Percentiles rank a stretch among this genome's conserved stretches.
phyloP scores from a whole-genome alignment of 2,113 vertebrate species.

The Oncorhynchus keta region DNA sequence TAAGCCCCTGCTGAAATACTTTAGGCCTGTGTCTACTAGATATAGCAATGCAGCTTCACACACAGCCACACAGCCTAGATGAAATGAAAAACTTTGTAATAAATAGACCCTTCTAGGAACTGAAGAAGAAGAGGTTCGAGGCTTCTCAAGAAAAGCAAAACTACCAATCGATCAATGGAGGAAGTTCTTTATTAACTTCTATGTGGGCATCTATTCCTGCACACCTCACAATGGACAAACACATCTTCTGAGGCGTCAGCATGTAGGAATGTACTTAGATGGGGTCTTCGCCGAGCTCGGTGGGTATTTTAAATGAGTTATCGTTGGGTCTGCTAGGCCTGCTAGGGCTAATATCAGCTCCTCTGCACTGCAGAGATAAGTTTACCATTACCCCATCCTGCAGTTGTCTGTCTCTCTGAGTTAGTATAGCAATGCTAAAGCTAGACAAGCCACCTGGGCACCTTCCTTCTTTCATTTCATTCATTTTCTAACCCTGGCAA shows the following conservation, averaged over 20 bases:
- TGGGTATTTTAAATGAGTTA: conserved; percentile 56
- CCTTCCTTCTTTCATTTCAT: too few relatives aligned
- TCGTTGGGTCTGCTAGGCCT: conserved; percentile 24
- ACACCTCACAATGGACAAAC: conserved; percentile 50
- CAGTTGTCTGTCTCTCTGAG: conserved; percentile 21
- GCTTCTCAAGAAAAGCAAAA: background rate
- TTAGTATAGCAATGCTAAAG: conserved; percentile 19
- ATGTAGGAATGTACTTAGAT: conserved; percentile 64
- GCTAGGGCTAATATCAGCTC: conserved; percentile 51
- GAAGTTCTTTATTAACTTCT: conserved; percentile 67
- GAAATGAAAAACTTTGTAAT: conserved; percentile 57
- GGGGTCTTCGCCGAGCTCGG: conserved; percentile 46
- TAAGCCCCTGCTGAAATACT: conserved; percentile 47
- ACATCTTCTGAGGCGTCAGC: conserved; percentile 65
- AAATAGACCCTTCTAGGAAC: conserved; percentile 46
- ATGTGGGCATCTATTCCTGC: conserved; percentile 49
- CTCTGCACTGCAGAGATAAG: conserved; percentile 35
- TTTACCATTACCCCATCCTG: conserved; percentile 49
- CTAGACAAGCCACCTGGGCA: conserved; percentile 3
- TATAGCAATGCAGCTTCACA: conserved; percentile 53
- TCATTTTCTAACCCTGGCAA: conserved; percentile 1
- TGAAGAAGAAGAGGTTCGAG: conserved; percentile 45
- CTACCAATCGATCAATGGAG: conserved; percentile 58
- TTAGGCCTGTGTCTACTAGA: conserved; percentile 28
- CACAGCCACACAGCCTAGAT: conserved; percentile 53